Base-by-base conservation (phyloP, 2,113 vertebrate genomes). In the Lophotis ruficrista region DNA sequence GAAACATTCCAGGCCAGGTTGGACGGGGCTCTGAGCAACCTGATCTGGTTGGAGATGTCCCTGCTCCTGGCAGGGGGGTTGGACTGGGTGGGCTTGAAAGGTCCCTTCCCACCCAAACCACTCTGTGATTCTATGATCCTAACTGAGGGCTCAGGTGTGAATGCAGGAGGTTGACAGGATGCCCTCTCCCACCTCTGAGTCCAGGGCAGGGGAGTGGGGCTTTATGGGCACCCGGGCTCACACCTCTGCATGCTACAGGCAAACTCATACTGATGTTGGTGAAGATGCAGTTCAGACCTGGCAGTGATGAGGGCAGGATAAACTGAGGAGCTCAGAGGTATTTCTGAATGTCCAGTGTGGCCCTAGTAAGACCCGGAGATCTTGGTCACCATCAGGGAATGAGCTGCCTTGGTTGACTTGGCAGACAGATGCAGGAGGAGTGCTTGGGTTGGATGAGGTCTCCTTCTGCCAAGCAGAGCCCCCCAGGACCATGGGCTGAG, bases 201-300 rank as follows among this genome's bases (percentile, higher is more conserved):
- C n/a, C 27, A 28, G 41, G 28, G 14, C 35, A 65, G 50, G 8
- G 12, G 20, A 71, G 47, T 9, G 31, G 35, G 41, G 35, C 19
- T 41, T 62, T 61, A 12, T 0, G 3, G 58, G 16, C 28, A 76
- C 45, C 23, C 35, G 53, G 35, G 30, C 33, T 47, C 21, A 45
- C 20, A n/a, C 12, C 24, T 35, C 6, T n/a, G 22, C 45, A 8
- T 14, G 5, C 47, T 66, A 21, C 14, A 27, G 35, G 35, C 48
- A 88, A 80, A 56, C 15, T 58, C 31, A 4, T 19, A 1, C 33
- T 18, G 43, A 6, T 25, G 2, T 0, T 0, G 2, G n/a, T 35
- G 66, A 37, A 3, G 10, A n/a, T 14, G 47, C 47, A 61, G 45
- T 20, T 61, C 64, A 70, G 54, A 38, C 18, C 10, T 47, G 54